Conservation (phyloP, 2,113 vertebrate genomes). For the Prolemur simus region DNA sequence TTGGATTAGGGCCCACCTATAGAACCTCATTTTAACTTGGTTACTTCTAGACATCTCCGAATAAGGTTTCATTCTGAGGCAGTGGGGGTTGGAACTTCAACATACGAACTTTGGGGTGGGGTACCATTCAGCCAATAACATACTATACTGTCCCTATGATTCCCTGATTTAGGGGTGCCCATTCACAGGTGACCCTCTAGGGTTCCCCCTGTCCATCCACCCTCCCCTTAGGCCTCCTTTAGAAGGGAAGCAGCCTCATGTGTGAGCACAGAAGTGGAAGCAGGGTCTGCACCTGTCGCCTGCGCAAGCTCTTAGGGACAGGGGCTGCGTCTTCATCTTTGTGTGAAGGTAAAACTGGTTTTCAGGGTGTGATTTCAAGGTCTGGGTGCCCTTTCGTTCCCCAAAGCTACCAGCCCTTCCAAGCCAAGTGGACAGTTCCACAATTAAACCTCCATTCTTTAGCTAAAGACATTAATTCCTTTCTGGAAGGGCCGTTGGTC, state of each 20-base stretch:
- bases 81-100: too few species aligned
- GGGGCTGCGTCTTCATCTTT: not conserved
- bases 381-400: too few species aligned
- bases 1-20: too few species aligned
- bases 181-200: not conserved
- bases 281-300: not conserved
- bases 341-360: not conserved
- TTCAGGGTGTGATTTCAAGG: not conserved
- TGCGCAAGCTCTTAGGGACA: not conserved
- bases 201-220: rapidly evolving
- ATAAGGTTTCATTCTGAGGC: not conserved
- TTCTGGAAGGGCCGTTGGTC: not conserved
- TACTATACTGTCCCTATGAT: rapidly evolving
- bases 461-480: not conserved
- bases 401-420: not conserved
- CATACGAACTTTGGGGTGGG: too few species aligned
- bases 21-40: not conserved
- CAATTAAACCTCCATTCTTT: not conserved
- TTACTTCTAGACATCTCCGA: not conserved
- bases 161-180: not conserved
- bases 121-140: too few species aligned
- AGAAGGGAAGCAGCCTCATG: not conserved
- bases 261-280: not conserved
- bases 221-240: not conserved
- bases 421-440: not conserved